phyloP scores from a whole-genome alignment of 2,797 vertebrate genomes.

The Myioborus miniatus region DNA sequence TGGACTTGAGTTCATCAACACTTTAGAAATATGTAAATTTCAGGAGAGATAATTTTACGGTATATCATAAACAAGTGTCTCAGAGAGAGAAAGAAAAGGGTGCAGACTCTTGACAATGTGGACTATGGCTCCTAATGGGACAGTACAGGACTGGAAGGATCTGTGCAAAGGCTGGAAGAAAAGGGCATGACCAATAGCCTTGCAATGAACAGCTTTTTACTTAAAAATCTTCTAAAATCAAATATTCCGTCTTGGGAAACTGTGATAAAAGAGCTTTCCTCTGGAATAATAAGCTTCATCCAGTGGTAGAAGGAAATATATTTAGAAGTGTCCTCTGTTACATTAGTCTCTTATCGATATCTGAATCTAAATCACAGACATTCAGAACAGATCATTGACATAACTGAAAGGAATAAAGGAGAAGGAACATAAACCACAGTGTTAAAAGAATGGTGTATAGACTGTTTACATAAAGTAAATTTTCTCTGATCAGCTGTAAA shows the following conservation, averaged over 20 bases:
- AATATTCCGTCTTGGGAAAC: accelerated
- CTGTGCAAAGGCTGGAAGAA: background rate
- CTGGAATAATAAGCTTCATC: background rate
- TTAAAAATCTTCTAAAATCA: background rate
- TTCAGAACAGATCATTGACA: background rate
- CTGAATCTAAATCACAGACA: background rate
- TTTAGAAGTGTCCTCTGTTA: background rate
- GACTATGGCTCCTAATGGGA: background rate
- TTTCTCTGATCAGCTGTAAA: background rate
- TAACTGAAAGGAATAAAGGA: background rate
- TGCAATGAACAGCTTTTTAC: background rate
- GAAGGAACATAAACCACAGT: background rate
- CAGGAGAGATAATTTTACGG: background rate
- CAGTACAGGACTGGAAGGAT: background rate
- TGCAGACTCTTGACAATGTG: background rate
- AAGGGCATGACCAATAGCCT: background rate
- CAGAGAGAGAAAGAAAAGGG: background rate
- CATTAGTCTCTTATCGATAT: background rate
- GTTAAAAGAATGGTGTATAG: background rate
- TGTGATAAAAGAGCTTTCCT: background rate
- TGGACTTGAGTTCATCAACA: background rate
- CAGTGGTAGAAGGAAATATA: background rate
- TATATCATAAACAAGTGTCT: background rate
- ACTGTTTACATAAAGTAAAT: background rate
- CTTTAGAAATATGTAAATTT: background rate